Conservation (phyloP, 2,113 vertebrate species). For the Gallinago media region DNA sequence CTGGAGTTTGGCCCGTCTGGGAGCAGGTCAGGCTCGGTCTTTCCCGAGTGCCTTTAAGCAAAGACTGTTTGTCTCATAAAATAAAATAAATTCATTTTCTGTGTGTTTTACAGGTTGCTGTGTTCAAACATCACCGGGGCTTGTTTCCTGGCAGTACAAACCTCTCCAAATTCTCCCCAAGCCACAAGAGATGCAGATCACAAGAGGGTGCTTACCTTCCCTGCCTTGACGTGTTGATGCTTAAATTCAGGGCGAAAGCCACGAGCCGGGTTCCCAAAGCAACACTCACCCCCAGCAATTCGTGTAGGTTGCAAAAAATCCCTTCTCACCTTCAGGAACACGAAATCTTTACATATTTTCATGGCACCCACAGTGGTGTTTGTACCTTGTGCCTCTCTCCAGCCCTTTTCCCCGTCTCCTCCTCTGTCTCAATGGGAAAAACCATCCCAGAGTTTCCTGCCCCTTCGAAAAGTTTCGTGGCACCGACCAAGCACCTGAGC, state of each 20-base stretch:
- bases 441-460: not conserved
- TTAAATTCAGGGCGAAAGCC: not conserved
- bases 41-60: not conserved
- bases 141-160: not conserved
- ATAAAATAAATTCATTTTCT: not conserved
- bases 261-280: not conserved
- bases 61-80: not conserved
- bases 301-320: not conserved
- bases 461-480: not conserved
- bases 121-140: not conserved
- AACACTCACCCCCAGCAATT: not conserved
- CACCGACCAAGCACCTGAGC: not conserved
- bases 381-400: not conserved
- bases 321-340: not conserved
- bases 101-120: not conserved
- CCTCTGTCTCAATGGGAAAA: not conserved
- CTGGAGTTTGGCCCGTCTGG: not conserved
- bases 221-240: not conserved
- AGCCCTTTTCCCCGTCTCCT: not conserved
- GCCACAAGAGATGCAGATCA: not conserved
- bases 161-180: not conserved
- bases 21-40: not conserved
- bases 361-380: fast-evolving
- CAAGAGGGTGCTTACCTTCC: not conserved
- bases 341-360: not conserved